Evolutionary conservation across 2,888 invertebrate genomes (phyloP).

Genomic region (Tenodera sinensis): DNA sequence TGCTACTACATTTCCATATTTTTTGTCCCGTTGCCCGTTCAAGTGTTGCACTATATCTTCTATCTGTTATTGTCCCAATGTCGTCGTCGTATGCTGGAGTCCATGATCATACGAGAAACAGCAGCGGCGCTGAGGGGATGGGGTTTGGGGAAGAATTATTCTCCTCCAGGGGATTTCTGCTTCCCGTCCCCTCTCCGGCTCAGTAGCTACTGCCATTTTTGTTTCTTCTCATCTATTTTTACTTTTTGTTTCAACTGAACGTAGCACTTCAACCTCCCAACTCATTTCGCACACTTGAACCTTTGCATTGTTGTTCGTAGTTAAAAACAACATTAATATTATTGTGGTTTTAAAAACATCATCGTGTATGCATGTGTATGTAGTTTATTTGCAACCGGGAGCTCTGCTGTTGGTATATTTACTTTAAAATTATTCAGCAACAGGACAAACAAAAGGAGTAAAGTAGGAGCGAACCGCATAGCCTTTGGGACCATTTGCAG

Average conservation of each 20-base stretch:
- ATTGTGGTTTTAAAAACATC: background rate
- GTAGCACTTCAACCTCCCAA: background rate
- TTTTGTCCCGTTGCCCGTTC: background rate
- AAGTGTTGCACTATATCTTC: background rate
- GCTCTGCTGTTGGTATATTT: background rate
- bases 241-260: background rate
- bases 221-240: background rate
- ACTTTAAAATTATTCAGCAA: background rate
- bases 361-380: background rate
- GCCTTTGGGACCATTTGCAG: background rate
- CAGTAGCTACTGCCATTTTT: background rate
- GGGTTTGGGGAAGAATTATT: slow-evolving; percentile 6
- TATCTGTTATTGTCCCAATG: background rate
- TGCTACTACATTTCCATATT: background rate
- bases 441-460: background rate
- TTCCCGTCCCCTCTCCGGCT: background rate
- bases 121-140: background rate
- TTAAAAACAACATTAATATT: background rate
- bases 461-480: background rate
- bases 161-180: background rate
- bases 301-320: background rate
- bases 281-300: background rate
- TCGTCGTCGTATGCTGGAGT: background rate
- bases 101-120: slow-evolving; percentile 8
- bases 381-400: background rate